Evolutionary conservation across 2,113 vertebrate species (phyloP).

Genomic region (Paraplagusia blochii): DNA sequence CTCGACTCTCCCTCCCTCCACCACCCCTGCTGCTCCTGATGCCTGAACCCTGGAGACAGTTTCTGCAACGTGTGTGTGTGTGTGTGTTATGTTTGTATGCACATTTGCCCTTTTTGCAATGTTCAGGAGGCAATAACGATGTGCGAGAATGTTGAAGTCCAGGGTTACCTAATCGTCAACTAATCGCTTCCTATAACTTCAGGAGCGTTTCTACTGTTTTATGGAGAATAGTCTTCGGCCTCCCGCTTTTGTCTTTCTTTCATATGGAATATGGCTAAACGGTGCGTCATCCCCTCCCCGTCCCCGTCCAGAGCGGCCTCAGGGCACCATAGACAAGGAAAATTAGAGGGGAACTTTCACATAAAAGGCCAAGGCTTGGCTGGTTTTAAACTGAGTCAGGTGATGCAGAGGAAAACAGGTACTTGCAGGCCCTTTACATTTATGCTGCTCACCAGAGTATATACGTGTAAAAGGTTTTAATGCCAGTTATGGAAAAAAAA

Average conservation of each 20-base stretch:
- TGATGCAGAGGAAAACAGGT: constrained; percentile 72
- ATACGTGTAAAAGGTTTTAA: constrained; percentile 61
- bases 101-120: constrained; percentile 32
- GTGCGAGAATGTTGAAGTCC: constrained; percentile 34
- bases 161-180: constrained; percentile 57
- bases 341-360: constrained; percentile 76
- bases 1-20: constrained; percentile 45
- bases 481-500: constrained; percentile 42
- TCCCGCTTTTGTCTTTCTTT: constrained; percentile 42
- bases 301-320: constrained; percentile 45
- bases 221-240: constrained; percentile 40
- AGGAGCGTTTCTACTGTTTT: constrained; percentile 69
- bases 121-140: constrained; percentile 50
- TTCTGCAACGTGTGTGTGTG: constrained; percentile 11
- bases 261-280: constrained; percentile 69
- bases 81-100: constrained; percentile 26
- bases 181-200: constrained; percentile 72
- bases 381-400: constrained; percentile 66
- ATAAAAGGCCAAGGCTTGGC: constrained; percentile 70
- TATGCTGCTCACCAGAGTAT: constrained; percentile 30
- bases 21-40: constrained; percentile 46
- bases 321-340: constrained; percentile 58
- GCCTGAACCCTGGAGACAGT: constrained; percentile 55
- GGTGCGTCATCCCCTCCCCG: constrained; percentile 64
- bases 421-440: constrained; percentile 46